Conservation (phyloP, 1,140 invertebrate genomes). For the Euglossa dilemma region DNA sequence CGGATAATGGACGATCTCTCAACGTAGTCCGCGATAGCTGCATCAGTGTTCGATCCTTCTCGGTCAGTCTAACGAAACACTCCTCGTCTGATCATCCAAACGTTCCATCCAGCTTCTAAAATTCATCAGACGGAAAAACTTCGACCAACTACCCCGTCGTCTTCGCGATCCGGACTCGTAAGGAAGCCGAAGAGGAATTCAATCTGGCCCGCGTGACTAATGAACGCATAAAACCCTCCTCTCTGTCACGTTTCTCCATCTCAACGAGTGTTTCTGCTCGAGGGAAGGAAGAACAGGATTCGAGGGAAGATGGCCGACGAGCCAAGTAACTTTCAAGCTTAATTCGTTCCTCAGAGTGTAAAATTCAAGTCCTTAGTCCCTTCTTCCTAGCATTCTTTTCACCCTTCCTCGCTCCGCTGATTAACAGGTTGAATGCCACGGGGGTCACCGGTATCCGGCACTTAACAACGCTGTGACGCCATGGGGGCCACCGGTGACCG, state of each 20-base stretch:
- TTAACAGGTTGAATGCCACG: too few species aligned
- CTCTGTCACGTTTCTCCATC: slow-evolving; percentile 44
- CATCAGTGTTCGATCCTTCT: slow-evolving; percentile 54
- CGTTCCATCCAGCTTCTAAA: slow-evolving; percentile 30
- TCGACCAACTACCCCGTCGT: slow-evolving; percentile 29
- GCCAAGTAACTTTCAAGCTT: slow-evolving; percentile 13
- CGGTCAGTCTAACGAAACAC: slow-evolving; percentile 51
- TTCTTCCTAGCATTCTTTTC: not conserved
- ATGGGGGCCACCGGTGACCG: too few species aligned
- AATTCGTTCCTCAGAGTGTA: slow-evolving; percentile 28
- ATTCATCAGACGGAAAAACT: slow-evolving; percentile 41
- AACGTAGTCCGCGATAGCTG: slow-evolving; percentile 30
- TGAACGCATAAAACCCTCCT: slow-evolving; percentile 75
- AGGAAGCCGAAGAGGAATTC: slow-evolving; percentile 69
- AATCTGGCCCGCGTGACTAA: slow-evolving; percentile 76
- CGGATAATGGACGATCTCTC: slow-evolving; percentile 35
- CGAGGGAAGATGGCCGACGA: not conserved
- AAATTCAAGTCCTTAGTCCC: slow-evolving; percentile 10
- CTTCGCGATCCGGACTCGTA: slow-evolving; percentile 35
- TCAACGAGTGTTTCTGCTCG: slow-evolving; percentile 7
- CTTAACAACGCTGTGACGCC: too few species aligned
- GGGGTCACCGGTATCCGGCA: too few species aligned
- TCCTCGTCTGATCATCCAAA: slow-evolving; percentile 39
- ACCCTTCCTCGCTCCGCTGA: not conserved
- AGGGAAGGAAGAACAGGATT: not conserved